Percentiles rank a stretch among this genome's conserved stretches.
phyloP scores from a whole-genome alignment of 2,888 invertebrate genomes.

The Acanthosepion pharaonis region DNA sequence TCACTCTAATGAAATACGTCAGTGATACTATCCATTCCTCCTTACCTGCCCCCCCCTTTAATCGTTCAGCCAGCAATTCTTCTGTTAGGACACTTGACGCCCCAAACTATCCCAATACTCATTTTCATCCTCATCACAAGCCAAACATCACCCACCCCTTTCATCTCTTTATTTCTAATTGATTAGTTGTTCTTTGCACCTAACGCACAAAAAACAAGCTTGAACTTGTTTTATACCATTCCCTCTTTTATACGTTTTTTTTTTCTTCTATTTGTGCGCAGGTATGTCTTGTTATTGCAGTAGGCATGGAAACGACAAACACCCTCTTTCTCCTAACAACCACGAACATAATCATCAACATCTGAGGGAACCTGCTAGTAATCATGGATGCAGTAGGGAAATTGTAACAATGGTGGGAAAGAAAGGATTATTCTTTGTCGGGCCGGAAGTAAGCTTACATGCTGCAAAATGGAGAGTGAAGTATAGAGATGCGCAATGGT shows the following conservation, averaged over 20 bases:
- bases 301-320: neutral
- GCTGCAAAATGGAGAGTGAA: constrained; percentile 4
- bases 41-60: neutral
- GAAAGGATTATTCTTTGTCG: neutral
- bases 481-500: neutral
- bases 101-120: neutral
- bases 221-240: neutral
- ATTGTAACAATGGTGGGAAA: neutral
- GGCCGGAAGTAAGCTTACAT: neutral
- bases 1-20: neutral
- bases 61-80: neutral
- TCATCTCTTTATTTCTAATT: neutral
- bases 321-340: neutral
- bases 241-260: neutral
- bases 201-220: neutral
- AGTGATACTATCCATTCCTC: neutral
- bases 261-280: neutral
- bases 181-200: neutral
- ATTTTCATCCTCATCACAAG: neutral
- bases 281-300: neutral
- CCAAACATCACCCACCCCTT: neutral
- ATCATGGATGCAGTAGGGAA: neutral
- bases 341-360: neutral
- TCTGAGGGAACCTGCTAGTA: neutral
- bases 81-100: neutral